Conservation (phyloP, 2,888 invertebrate genomes). For the Phragmatobia fuliginosa region DNA sequence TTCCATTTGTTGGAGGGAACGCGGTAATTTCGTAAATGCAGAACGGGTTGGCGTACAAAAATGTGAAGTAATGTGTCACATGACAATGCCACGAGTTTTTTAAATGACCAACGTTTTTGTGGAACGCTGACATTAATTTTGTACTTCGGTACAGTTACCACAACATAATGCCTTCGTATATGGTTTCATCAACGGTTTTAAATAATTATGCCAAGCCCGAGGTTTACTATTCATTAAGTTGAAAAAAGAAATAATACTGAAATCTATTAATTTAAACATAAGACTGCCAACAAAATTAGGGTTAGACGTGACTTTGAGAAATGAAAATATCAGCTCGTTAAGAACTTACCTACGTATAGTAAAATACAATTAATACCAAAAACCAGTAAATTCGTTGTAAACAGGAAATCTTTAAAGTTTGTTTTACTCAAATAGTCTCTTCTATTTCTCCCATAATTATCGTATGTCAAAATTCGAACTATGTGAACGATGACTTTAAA, state of each 20-base stretch:
- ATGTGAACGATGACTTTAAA: background rate
- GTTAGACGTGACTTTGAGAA: background rate
- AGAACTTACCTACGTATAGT: background rate
- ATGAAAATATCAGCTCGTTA: background rate
- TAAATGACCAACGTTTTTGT: slow-evolving; percentile 30
- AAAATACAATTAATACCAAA: background rate
- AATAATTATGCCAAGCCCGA: no score
- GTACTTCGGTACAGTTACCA: slow-evolving; percentile 19
- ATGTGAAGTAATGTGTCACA: slow-evolving; percentile 70
- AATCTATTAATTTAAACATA: background rate
- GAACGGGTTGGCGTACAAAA: slow-evolving; percentile 71
- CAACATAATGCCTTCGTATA: slow-evolving; percentile 8
- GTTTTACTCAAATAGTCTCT: no score
- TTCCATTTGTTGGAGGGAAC: slow-evolving; percentile 79
- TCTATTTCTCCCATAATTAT: background rate
- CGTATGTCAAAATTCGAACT: background rate
- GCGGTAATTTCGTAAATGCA: slow-evolving; percentile 81
- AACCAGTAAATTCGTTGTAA: no score
- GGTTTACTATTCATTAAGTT: background rate
- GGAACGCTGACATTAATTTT: slow-evolving; percentile 32
- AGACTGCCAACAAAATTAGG: background rate
- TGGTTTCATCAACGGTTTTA: background rate
- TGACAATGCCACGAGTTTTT: slow-evolving; percentile 54
- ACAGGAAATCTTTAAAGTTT: no score
- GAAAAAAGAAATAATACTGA: background rate